phyloP scores from a whole-genome alignment of 35 echinoderm and acorn worm genomes.

The Hemicentrotus pulcherrimus region DNA sequence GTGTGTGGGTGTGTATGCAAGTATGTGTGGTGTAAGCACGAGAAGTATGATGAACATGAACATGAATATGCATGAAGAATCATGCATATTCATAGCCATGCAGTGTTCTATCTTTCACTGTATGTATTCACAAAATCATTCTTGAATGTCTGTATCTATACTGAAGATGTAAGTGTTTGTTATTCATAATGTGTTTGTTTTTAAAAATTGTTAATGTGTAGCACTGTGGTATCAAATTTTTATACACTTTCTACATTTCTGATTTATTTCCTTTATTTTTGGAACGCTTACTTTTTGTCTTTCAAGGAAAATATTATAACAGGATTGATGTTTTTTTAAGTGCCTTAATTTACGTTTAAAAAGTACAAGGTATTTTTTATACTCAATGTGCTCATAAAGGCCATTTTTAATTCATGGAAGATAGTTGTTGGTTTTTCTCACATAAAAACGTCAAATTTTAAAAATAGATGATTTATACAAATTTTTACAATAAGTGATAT shows the following conservation, averaged over 20 bases:
- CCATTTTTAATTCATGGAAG: too few relatives aligned
- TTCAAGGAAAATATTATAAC: background rate
- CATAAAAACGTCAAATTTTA: too few relatives aligned
- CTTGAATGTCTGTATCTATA: background rate
- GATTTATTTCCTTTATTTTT: background rate
- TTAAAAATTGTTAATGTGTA: background rate
- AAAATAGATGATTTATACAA: too few relatives aligned
- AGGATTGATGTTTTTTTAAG: background rate
- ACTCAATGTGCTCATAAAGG: too few relatives aligned
- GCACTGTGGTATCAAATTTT: background rate
- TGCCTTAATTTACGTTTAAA: background rate
- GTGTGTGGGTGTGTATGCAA: background rate
- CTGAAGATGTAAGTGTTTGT: background rate
- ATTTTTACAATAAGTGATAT: too few relatives aligned
- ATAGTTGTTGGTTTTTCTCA: too few relatives aligned
- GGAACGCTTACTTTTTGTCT: background rate
- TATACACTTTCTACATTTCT: background rate
- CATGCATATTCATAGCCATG: conserved; percentile 25
- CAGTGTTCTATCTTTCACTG: background rate
- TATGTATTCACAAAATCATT: background rate
- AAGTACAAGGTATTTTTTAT: too few relatives aligned
- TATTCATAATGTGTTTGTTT: background rate
- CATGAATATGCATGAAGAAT: conserved; percentile 34
- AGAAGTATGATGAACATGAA: background rate
- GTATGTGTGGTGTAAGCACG: background rate